Evolutionary conservation across 1,140 invertebrate species (phyloP).

Genomic region (Saccostrea cuccullata): DNA sequence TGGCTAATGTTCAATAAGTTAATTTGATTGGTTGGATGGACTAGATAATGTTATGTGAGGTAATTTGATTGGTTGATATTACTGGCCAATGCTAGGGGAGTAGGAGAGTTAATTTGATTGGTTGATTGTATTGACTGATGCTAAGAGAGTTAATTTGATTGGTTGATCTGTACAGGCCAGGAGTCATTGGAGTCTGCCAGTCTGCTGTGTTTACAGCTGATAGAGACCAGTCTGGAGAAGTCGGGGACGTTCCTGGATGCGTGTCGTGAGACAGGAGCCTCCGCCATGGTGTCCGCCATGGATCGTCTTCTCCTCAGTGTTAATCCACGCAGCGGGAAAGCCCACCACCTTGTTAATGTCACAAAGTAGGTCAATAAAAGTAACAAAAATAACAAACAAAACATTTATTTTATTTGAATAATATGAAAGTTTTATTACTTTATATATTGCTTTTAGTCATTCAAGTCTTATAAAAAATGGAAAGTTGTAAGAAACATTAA

Average conservation of each 20-base stretch:
- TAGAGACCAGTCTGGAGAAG: conserved; percentile 83
- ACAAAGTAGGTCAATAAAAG: background rate
- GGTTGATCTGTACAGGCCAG: conserved; percentile 78
- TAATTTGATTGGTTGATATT: no score
- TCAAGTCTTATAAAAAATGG: no score
- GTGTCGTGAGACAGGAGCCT: conserved; percentile 77
- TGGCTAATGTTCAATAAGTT: no score
- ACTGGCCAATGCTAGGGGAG: no score
- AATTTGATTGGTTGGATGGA: no score
- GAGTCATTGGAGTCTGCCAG: conserved; percentile 83
- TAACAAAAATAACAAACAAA: background rate
- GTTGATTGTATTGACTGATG: no score
- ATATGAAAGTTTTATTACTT: background rate
- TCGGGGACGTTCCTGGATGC: conserved; percentile 84
- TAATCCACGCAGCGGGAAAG: conserved; percentile 86
- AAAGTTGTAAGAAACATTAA: background rate
- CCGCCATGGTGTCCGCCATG: conserved; percentile 85
- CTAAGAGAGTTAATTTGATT: background rate
- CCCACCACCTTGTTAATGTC: conserved; percentile 89
- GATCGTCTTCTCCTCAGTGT: conserved; percentile 90
- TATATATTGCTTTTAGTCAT: background rate
- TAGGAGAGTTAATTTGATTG: no score
- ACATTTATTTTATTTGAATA: background rate
- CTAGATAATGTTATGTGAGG: no score
- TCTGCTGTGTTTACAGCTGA: conserved; percentile 85